Evolutionary conservation across 2,113 vertebrate species (phyloP), one percentile per base, ranked within the genome.

Genomic region (Scophthalmus maximus): DNA sequence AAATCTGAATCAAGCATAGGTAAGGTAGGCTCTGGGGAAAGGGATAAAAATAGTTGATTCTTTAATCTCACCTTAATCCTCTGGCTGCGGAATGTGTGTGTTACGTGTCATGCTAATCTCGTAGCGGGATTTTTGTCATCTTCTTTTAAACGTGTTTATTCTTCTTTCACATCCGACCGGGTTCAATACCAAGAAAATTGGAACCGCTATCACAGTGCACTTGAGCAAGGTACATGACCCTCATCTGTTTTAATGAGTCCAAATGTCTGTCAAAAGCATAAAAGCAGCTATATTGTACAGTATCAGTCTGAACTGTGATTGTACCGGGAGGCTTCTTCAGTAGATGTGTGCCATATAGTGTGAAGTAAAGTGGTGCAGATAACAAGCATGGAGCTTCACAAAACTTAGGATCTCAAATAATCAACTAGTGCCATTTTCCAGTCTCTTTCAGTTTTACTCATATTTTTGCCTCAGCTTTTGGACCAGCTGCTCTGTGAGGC

Each of bases 61-160:
- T 89, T 83, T 84, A 86, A 88, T 89, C 86, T 84, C 25, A 26
- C 53, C 59, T 22, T 74, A 84, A 84, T 77, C 77, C 71, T 79
- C 64, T 57, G 58, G 55, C 76, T 73, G 30, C 47, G 61, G 53
- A 62, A 18, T 52, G 11, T 55, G 40, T 61, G 75, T 78, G 72
- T 68, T 4, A 73, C 73, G 63, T 81, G 56, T 76, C 60, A 27
- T 18, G 38, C 44, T 85, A 81, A 85, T 81, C 70, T 52, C 6
- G 10, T 50, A 20, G 56, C 38, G 68, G 47, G 71, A 34, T 26
- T 62, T 8, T 56, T 82, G 73, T 85, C 79, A 73, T 85, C 78
- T 79, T 68, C 58, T 65, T 70, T 77, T 60, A 82, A 64, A 78
- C 57, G 57, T 63, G 73, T 73, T 78, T 80, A 77, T 77, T 80